Evolutionary conservation across 2,888 invertebrate species (phyloP).

Genomic region (Polydrusus tereticollis): DNA sequence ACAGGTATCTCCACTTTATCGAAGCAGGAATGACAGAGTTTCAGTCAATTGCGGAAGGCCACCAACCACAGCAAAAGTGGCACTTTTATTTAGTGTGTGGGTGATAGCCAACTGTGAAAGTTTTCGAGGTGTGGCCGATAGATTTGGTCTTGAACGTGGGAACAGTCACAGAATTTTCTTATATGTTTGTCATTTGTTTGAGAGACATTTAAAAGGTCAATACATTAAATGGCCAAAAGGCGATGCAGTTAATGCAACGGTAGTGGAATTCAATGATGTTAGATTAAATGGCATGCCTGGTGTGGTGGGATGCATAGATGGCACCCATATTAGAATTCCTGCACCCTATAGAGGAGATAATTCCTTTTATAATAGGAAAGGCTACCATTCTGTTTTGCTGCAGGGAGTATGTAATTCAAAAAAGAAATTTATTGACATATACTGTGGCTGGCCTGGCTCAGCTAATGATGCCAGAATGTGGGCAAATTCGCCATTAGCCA

Average conservation of each 20-base stretch:
- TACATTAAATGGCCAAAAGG: constrained; percentile 34
- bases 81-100: too few species aligned
- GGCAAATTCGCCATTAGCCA: background rate
- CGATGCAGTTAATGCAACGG: constrained; percentile 6
- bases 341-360: constrained; percentile 30
- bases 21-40: too few species aligned
- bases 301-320: too few species aligned
- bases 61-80: too few species aligned
- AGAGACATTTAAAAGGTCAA: constrained; percentile 2
- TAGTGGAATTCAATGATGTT: constrained; percentile 32
- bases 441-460: constrained; percentile 39
- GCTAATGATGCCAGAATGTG: constrained; percentile 29
- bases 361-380: constrained; percentile 39
- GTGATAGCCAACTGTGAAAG: constrained; percentile 26
- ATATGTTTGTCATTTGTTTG: too few species aligned
- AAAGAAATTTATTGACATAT: constrained; percentile 23
- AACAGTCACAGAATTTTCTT: constrained; percentile 31
- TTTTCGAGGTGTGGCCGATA: constrained; percentile 36
- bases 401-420: constrained; percentile 33
- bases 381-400: background rate
- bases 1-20: too few species aligned
- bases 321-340: constrained; percentile 33
- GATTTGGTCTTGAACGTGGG: constrained; percentile 32
- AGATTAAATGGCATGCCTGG: constrained; percentile 13
- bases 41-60: too few species aligned